Evolutionary conservation across 2,113 vertebrate genomes (phyloP), one percentile per base, ranked within the genome.

Genomic region (Grus americana): DNA sequence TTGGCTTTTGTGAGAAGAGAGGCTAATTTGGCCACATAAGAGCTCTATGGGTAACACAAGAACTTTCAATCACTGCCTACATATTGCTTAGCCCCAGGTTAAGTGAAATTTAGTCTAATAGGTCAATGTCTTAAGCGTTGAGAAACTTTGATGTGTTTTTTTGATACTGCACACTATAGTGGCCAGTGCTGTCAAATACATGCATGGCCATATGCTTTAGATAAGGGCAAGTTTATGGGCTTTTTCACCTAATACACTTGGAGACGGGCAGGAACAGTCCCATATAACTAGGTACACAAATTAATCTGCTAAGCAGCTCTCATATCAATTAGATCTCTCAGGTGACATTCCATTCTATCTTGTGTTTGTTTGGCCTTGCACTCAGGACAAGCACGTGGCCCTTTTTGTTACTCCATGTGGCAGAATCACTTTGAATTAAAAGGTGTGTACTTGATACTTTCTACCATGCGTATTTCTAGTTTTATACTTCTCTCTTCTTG

Each of bases 51-150:
- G 72, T 80, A 87, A 87, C 20, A 11, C 55, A 74, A 96, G 89
- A 90, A 93, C 82, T 96, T 97, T 79, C 74, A 91, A 9, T 94
- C 71, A 72, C 80, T 97, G 87, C 65, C 93, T 95, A 57, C 59
- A 19, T 74, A 73, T 15, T 93, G 49, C 68, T 82, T 95, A 93
- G 67, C 67, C 73, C 72, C 38, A 92, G 66, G 59, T 90, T 46
- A 76, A 85, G 49, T 44, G 75, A 85, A 61, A 67, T 82, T 73
- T 5, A 88, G 14, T 92, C 95, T 88, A 62, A 70, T 81, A 92
- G 24, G 15, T 86, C 26, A 59, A 6, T 68, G 58, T 84, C n/a
- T 93, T 76, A 61, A 75, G 46, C 50, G 61, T 3, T 72, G 73
- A 95, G 86, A 84, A 88, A 79, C 50, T 14, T 57, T 23, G 26